These are phyloP conservation scores for Chlorodrepanis virens DNA, from an alignment of 2,113 vertebrate genomes.

Conservation along the genomic window DNA sequence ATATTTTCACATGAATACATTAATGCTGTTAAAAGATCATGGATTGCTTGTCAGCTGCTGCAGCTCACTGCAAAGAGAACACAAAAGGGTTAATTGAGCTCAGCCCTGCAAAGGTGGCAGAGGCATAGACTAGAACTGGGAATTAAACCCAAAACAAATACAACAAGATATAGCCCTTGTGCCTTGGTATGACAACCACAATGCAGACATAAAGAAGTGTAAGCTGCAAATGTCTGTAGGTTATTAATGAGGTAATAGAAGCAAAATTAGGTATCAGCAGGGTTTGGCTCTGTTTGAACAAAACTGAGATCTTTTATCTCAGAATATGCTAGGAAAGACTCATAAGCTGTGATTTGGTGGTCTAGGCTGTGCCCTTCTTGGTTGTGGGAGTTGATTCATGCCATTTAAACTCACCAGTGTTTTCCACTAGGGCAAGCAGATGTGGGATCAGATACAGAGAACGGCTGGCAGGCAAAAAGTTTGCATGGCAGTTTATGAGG, in stretches of 20 bases:
- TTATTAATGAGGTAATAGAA: conserved; percentile 65
- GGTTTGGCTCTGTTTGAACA: conserved; percentile 59
- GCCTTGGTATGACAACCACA: neutral
- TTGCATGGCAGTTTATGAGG: neutral
- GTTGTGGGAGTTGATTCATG: conserved; percentile 22
- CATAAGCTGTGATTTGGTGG: conserved; percentile 56
- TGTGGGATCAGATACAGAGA: neutral
- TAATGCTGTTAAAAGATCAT: conserved; percentile 75
- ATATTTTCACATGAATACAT: conserved; percentile 69
- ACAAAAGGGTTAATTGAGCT: conserved; percentile 85
- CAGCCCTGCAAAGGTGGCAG: conserved; percentile 80
- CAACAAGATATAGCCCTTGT: conserved; percentile 5
- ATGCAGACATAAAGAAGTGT: conserved; percentile 40
- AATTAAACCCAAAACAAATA: conserved; percentile 70
- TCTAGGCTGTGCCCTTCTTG: conserved; percentile 32
- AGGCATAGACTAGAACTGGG: conserved; percentile 65
- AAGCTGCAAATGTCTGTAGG: conserved; percentile 30
- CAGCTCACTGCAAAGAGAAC: conserved; percentile 71
- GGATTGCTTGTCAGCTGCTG: conserved; percentile 68
- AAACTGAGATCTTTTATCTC: conserved; percentile 50
- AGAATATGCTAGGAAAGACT: conserved; percentile 20
- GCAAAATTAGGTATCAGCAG: conserved; percentile 56
- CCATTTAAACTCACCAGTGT: conserved; percentile 12
- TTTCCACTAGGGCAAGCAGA: conserved; percentile 45
- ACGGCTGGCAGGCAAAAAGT: neutral